Evolutionary conservation across 2,888 invertebrate species (phyloP).

Genomic region (Priocnemis perturbator): DNA sequence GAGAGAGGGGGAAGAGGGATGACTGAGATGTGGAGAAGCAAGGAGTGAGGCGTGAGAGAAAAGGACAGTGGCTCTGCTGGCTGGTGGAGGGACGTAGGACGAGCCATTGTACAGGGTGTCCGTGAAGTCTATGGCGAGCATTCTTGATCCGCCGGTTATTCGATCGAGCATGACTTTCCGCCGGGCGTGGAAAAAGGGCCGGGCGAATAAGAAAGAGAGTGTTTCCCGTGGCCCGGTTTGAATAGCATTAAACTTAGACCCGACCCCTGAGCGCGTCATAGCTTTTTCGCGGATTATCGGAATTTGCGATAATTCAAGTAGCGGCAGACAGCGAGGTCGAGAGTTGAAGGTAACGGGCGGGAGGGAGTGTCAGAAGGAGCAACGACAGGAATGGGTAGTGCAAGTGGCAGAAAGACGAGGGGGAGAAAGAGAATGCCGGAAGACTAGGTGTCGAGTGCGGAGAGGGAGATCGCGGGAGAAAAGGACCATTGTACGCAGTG

Average conservation of each 20-base stretch:
- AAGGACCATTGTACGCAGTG: constrained; percentile 21
- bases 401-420: no score
- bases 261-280: constrained; percentile 23
- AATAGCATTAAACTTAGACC: constrained; percentile 56
- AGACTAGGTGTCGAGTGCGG: background rate
- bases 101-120: constrained; percentile 6
- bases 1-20: constrained; percentile 8
- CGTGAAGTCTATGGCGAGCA: constrained; percentile 21
- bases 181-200: background rate
- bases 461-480: background rate
- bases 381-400: no score
- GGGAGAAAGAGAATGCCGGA: no score
- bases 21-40: background rate
- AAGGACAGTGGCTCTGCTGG: constrained; percentile 11
- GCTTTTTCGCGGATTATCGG: constrained; percentile 51
- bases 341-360: no score
- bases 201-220: background rate
- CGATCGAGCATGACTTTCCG: constrained; percentile 58
- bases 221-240: constrained; percentile 8
- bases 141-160: constrained; percentile 61
- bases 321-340: constrained; percentile 14
- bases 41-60: background rate
- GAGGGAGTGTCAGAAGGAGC: no score
- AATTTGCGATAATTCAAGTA: constrained; percentile 46
- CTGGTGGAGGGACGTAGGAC: constrained; percentile 18